Evolutionary conservation across 2,888 invertebrate genomes (phyloP), one percentile per base, ranked within the genome.

Genomic region (Zelleria hepariella): DNA sequence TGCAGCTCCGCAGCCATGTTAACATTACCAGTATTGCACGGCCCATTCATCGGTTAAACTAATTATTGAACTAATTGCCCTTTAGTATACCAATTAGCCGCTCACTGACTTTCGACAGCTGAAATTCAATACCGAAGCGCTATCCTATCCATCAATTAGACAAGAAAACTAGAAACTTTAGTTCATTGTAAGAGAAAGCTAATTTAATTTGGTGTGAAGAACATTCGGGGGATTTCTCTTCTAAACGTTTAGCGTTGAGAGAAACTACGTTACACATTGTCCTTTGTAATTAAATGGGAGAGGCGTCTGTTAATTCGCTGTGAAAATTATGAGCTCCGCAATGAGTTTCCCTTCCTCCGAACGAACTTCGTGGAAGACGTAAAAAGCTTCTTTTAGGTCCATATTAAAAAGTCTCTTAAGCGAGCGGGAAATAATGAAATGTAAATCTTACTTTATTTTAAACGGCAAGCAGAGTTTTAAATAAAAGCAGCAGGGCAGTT

Each of bases 221-320:
- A n/a, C n/a, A n/a, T n/a, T 32, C 32, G 15, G 15, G 10, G 10
- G 10, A 32, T 6, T 32, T 32, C 15, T 32, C 10, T 27, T 2
- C 1, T n/a, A n/a, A n/a, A n/a, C 26, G 26, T 4, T 6, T 5
- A 10, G 32, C 32, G 32, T 7, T 32, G 47, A 57, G 26, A 0
- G 51, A 15, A 53, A 23, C 53, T 25, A 60, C 56, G 58, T 56
- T 15, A 25, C 58, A 60, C 32, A 18, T 58, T 58, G 32, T 32
- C 47, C 59, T 55, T 58, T 48, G 55, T 61, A 63, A 63, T 63
- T 63, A 63, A 63, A 63, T 55, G 25, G 57, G 59, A 52, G 58
- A 52, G 58, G 60, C 53, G 10, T 57, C 59, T 63, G 26, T 58
- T 54, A 32, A 51, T 58, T 32, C 51, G 25, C 42, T 24, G 47